Evolutionary conservation across 2,888 invertebrate genomes (phyloP), one percentile per base, ranked within the genome.

Genomic region (Eupithecia centaureata): DNA sequence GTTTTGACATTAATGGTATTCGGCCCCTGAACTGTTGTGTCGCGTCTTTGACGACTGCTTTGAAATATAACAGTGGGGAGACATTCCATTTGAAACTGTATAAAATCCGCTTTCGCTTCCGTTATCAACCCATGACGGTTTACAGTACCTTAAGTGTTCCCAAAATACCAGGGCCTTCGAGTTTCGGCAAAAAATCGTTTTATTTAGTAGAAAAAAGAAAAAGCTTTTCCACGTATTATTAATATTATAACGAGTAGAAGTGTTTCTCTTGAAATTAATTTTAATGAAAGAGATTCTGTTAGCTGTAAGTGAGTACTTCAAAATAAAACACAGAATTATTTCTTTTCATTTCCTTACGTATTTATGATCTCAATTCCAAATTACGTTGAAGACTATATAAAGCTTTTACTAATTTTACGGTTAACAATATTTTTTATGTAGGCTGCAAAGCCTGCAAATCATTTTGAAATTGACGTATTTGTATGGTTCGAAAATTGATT

Each of bases 121-220:
- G n/a, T n/a, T n/a, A n/a, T 18, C 8, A 42, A 42, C 18, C 18
- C 10, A 42, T 18, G 18, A 42, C 18, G 42, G 47, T 18, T 47
- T 4, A 47, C 13, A 32, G 32, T 10, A 12, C 18, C 8, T 30
- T 12, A 56, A 56, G 18, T 32, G 32, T 56, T 28, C n/a, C 54
- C 54, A 8, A 54, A 54, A 54, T 54, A n/a, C 28, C 54, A 54
- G 54, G 54, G 28, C 30, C n/a, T 28, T 54, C 30, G 28, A n/a
- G 52, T 54, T 54, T 54, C 54, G n/a, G n/a, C 28, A 30, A 30
- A n/a, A 56, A 32, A 30, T n/a, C 28, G 56, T 56, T 42, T 28
- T 38, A 25, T 35, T 59, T 42, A 42, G 42, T n/a, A n/a, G n/a
- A n/a, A n/a, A n/a, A n/a, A n/a, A n/a, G n/a, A n/a, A n/a, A n/a